Evolutionary conservation across 2,888 invertebrate genomes (phyloP).

Genomic region (Rhamnusium bicolor): DNA sequence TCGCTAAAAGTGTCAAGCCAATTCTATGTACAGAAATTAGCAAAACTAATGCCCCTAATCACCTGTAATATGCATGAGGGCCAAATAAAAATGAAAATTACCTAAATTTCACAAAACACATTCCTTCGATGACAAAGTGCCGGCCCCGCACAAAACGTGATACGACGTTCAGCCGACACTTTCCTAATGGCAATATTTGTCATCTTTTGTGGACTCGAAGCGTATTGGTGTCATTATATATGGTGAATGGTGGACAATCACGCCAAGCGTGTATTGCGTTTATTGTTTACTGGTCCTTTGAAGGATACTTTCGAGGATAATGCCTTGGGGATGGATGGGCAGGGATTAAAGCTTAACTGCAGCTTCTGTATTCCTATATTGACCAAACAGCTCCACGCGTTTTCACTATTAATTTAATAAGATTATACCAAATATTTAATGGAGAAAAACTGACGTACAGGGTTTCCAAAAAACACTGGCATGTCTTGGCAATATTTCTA

Average conservation of each 20-base stretch:
- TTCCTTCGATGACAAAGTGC: conserved; percentile 63
- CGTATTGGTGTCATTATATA: conserved; percentile 66
- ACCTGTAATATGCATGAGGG: conserved; percentile 53
- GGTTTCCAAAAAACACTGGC: background rate
- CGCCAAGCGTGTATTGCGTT: conserved; percentile 48
- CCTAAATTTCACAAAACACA: conserved; percentile 62
- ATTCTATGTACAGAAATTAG: conserved; percentile 47
- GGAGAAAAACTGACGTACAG: background rate
- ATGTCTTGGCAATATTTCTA: background rate
- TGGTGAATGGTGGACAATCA: conserved; percentile 51
- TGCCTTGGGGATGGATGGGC: conserved; percentile 46
- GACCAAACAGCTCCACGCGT: conserved; percentile 17
- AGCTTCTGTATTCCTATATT: conserved; percentile 14
- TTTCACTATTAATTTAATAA: conserved; percentile 2
- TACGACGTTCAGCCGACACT: conserved; percentile 62
- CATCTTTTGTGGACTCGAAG: conserved; percentile 64
- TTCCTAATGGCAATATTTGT: conserved; percentile 65
- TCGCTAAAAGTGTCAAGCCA: background rate
- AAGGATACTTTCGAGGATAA: conserved; percentile 49
- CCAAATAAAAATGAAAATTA: conserved; percentile 61
- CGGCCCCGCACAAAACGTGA: conserved; percentile 61
- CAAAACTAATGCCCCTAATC: conserved; percentile 59
- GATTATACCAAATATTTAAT: background rate
- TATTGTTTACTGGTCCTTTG: conserved; percentile 51
- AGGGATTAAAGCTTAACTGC: conserved; percentile 46